These are phyloP conservation scores for Linnaemya tessellans DNA, from an alignment of 2,888 invertebrate species.

Conservation along the genomic window DNA sequence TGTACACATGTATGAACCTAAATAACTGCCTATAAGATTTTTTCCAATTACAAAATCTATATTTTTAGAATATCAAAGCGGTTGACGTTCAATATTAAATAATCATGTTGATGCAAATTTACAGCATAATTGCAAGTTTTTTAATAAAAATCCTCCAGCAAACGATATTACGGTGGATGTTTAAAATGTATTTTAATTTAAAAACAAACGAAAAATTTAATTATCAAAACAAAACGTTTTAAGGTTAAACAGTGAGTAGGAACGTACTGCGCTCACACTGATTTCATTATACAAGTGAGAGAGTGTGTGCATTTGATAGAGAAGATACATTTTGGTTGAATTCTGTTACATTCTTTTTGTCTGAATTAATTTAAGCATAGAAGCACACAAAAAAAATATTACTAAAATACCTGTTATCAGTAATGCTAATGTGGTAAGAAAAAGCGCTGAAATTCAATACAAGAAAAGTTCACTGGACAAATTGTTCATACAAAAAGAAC, in stretches of 20 bases:
- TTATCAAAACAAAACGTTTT: constrained; percentile 37
- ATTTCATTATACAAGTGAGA: not conserved
- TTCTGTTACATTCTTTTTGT: constrained; percentile 1
- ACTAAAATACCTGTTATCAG: constrained; percentile 52
- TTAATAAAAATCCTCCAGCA: constrained; percentile 1
- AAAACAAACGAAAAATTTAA: constrained; percentile 28
- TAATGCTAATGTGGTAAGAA: constrained; percentile 6
- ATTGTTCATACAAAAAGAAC: too few species aligned
- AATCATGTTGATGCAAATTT: constrained; percentile 6
- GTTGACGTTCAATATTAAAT: constrained; percentile 4
- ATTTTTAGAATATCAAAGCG: constrained; percentile 10
- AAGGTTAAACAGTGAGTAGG: constrained; percentile 32
- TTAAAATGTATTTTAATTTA: constrained; percentile 39
- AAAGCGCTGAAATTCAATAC: not conserved
- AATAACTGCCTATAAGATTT: too few species aligned
- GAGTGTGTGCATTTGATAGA: constrained; percentile 11
- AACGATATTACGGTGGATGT: not conserved
- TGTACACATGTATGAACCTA: too few species aligned
- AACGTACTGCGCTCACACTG: not conserved
- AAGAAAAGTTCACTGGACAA: not conserved
- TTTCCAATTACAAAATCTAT: too few species aligned
- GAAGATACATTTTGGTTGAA: constrained; percentile 3
- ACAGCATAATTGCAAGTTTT: not conserved
- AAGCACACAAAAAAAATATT: not conserved
- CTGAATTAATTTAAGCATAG: constrained; percentile 9